A percentile compares a stretch with the other conserved stretches of the same genome.
Conservation (phyloP, 2,797 vertebrate species). For the Sebastolobus alascanus region DNA sequence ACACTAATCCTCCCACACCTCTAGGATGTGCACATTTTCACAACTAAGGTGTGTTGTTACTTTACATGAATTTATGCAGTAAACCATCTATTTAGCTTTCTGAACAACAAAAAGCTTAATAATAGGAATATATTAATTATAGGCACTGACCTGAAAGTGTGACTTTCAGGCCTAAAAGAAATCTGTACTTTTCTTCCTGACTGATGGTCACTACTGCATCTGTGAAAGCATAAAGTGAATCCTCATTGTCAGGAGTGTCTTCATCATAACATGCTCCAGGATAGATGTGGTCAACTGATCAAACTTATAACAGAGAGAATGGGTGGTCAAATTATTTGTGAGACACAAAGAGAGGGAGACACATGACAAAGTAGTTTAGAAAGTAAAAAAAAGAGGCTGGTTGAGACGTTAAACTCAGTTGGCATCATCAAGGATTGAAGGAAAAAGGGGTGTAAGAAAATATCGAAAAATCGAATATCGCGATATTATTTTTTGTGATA, state of each 20-base stretch:
- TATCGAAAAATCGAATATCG: too few species aligned
- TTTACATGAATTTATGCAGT: not conserved
- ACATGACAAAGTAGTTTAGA: not conserved
- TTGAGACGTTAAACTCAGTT: not conserved
- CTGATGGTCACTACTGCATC: not conserved
- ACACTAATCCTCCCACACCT: not conserved
- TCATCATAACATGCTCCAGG: not conserved
- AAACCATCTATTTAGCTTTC: not conserved
- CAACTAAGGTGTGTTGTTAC: constrained; percentile 13
- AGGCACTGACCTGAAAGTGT: not conserved
- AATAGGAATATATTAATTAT: not conserved
- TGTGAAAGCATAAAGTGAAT: not conserved
- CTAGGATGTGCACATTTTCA: constrained; percentile 22
- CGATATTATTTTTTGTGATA: too few species aligned
- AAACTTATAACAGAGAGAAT: not conserved
- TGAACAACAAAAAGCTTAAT: not conserved
- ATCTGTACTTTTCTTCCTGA: not conserved
- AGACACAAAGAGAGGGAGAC: not conserved
- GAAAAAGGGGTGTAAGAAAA: not conserved
- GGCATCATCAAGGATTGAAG: not conserved
- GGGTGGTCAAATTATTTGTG: constrained; percentile 1
- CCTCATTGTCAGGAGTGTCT: not conserved
- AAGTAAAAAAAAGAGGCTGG: not conserved
- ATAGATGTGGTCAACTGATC: not conserved
- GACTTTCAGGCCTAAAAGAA: not conserved